Percentiles rank a stretch among this genome's conserved stretches.
These are phyloP conservation scores for Xenopus laevis DNA, from an alignment of 2,113 vertebrate species.

Conservation along the genomic window DNA sequence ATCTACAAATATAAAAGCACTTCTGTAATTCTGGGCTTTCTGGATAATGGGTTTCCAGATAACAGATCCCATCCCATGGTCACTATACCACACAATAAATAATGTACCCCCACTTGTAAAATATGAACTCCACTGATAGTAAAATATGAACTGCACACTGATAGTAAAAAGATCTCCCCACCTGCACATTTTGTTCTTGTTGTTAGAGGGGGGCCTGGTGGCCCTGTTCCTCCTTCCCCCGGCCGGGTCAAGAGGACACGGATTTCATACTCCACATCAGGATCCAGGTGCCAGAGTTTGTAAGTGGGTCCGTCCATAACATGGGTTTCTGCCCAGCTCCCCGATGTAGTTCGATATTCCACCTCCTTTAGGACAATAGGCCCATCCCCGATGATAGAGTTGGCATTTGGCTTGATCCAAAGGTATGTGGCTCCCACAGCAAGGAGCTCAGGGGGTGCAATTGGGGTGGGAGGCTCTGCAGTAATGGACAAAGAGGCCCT, in stretches of 20 bases:
- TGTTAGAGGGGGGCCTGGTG: constrained; percentile 85
- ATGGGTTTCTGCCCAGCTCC: constrained; percentile 91
- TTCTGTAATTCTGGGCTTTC: no score
- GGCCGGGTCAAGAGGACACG: constrained; percentile 89
- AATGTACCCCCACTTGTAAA: no score
- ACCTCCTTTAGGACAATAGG: constrained; percentile 96
- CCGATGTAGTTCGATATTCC: constrained; percentile 89
- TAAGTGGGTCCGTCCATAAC: constrained; percentile 93
- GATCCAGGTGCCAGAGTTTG: constrained; percentile 95
- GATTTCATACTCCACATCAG: constrained; percentile 95
- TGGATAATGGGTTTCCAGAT: no score
- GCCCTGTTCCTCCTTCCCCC: constrained; percentile 90
- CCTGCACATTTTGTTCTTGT: constrained; percentile 96
- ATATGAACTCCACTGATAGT: no score
- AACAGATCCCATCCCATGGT: no score
- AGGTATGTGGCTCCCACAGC: constrained; percentile 92
- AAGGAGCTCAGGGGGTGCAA: constrained; percentile 88
- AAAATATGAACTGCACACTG: not conserved
- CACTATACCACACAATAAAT: no score
- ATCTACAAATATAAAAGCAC: no score
- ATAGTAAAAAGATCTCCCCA: constrained; percentile 50
- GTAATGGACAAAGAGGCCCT: not conserved
- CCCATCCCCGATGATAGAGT: constrained; percentile 95
- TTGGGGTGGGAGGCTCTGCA: constrained; percentile 90
- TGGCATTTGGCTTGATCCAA: constrained; percentile 97